Percentiles rank a stretch among this genome's conserved stretches.
These are phyloP conservation scores for Gisinianus flammeolus DNA, from an alignment of 2,888 invertebrate genomes.

Conservation along the genomic window DNA sequence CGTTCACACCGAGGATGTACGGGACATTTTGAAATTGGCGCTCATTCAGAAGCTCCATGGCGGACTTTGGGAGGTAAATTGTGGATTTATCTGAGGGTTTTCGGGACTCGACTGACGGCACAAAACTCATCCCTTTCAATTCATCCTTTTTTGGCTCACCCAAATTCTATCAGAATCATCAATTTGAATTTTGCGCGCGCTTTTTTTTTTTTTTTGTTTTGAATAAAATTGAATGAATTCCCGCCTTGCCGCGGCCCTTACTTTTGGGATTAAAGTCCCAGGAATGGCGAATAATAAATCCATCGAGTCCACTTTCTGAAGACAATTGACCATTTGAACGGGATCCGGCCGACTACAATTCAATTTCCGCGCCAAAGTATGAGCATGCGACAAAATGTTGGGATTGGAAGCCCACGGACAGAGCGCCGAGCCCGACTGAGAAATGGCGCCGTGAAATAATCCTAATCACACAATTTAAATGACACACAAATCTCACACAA, in stretches of 20 bases:
- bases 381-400: neutral
- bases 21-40: constrained; percentile 16
- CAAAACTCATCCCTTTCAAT: constrained; percentile 30
- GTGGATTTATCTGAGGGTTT: neutral
- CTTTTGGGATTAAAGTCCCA: constrained; percentile 6
- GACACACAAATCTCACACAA: neutral
- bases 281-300: constrained; percentile 2
- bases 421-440: constrained; percentile 24
- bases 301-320: neutral
- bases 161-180: neutral
- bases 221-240: neutral
- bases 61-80: neutral
- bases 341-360: neutral
- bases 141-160: neutral
- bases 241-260: no score
- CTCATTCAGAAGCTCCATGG: neutral
- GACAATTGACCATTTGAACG: constrained; percentile 8
- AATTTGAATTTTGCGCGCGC: neutral
- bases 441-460: constrained; percentile 20
- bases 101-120: constrained; percentile 25
- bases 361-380: constrained; percentile 9
- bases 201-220: neutral
- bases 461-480: constrained; percentile 2
- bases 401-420: constrained; percentile 29
- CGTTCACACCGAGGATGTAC: constrained; percentile 25